phyloP scores from a whole-genome alignment of 2,888 invertebrate species.

The Xanthorhoe designata region DNA sequence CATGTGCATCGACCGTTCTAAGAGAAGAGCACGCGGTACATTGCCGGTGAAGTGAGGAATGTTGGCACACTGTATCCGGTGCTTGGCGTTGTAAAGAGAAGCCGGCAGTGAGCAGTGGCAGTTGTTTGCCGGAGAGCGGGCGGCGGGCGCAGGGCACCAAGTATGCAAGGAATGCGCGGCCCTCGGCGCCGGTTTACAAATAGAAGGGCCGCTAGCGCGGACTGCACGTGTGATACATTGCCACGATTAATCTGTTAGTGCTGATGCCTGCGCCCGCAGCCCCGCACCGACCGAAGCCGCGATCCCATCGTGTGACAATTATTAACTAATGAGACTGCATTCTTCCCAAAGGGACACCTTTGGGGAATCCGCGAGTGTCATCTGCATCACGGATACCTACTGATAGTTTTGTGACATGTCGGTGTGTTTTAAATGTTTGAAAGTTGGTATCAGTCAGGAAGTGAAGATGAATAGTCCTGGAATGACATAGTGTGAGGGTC shows the following conservation, averaged over 20 bases:
- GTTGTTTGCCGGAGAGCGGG: conserved; percentile 55
- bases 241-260: conserved; percentile 79
- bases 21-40: conserved; percentile 53
- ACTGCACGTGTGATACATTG: conserved; percentile 82
- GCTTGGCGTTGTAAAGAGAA: conserved; percentile 60
- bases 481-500: conserved; percentile 76
- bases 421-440: conserved; percentile 4
- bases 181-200: conserved; percentile 84
- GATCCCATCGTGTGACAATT: conserved; percentile 55
- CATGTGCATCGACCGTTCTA: conserved; percentile 35
- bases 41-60: conserved; percentile 56
- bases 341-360: conserved; percentile 38
- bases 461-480: conserved; percentile 55
- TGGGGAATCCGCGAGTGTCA: conserved; percentile 44
- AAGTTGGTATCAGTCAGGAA: conserved; percentile 7
- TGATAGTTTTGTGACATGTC: conserved; percentile 8
- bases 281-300: conserved; percentile 55
- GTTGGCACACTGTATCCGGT: conserved; percentile 51
- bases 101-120: conserved; percentile 48
- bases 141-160: conserved; percentile 72
- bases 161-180: conserved; percentile 81
- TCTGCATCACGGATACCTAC: conserved; percentile 19
- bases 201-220: conserved; percentile 81
- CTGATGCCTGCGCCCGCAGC: conserved; percentile 68
- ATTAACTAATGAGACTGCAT: conserved; percentile 51